A percentile compares a stretch with the other conserved stretches of the same genome.
phyloP scores from a whole-genome alignment of 2,888 invertebrate genomes.

The Rhamnusium bicolor region DNA sequence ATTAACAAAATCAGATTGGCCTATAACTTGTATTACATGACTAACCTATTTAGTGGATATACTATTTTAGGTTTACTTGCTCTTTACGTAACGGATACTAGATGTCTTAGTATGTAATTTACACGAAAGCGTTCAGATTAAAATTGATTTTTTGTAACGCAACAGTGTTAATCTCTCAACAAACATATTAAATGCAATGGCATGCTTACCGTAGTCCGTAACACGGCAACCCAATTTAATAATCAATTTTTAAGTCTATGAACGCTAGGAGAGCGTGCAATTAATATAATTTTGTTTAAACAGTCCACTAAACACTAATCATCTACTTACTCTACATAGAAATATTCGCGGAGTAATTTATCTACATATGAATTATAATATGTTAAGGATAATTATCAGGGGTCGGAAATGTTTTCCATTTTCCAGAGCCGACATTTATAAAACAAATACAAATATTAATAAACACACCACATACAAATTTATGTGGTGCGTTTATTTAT shows the following conservation, averaged over 20 bases:
- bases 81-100: too few species aligned
- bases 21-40: too few species aligned
- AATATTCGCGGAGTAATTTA: neutral
- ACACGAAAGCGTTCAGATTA: too few species aligned
- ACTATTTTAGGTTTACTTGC: too few species aligned
- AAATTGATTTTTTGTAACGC: neutral
- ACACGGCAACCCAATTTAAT: slow-evolving; percentile 18
- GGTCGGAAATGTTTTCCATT: too few species aligned
- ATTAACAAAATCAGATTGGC: too few species aligned
- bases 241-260: slow-evolving; percentile 17
- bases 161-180: neutral
- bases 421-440: too few species aligned
- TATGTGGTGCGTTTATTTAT: too few species aligned
- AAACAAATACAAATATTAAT: too few species aligned
- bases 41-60: too few species aligned
- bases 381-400: neutral
- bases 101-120: too few species aligned
- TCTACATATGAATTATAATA: neutral
- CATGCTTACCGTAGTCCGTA: neutral
- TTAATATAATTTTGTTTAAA: neutral
- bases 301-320: neutral
- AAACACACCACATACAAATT: too few species aligned
- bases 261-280: neutral
- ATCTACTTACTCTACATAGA: neutral
- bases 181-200: neutral